phyloP scores from a whole-genome alignment of 2,888 invertebrate species.

The Tenthredo mesomela region DNA sequence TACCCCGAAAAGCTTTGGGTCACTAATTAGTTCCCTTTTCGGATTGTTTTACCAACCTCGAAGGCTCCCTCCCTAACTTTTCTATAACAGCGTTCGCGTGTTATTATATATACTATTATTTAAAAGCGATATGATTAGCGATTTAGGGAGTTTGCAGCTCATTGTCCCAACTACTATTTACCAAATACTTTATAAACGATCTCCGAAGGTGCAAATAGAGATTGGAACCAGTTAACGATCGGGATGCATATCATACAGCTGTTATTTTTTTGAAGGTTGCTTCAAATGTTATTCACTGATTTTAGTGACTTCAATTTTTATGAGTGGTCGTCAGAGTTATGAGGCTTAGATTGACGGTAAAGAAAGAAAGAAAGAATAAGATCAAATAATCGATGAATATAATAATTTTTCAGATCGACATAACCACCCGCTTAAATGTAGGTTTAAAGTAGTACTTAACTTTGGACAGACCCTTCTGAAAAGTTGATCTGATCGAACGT shows the following conservation, averaged over 20 bases:
- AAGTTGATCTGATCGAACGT: neutral
- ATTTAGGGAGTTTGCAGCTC: neutral
- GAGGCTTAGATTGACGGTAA: too few species aligned
- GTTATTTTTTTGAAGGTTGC: too few species aligned
- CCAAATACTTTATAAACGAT: too few species aligned
- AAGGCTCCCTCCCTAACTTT: neutral
- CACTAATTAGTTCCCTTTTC: constrained; percentile 26
- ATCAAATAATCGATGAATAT: too few species aligned
- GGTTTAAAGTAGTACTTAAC: neutral
- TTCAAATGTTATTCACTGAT: too few species aligned
- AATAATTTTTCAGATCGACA: neutral
- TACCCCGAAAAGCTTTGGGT: neutral
- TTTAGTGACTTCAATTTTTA: too few species aligned
- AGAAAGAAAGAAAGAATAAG: too few species aligned
- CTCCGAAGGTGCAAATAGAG: too few species aligned
- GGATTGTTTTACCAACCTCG: constrained; percentile 1
- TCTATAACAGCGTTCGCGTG: neutral
- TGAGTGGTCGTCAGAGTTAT: too few species aligned
- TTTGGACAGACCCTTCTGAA: neutral
- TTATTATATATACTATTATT: neutral
- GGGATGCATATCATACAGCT: too few species aligned
- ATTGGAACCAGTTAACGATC: too few species aligned
- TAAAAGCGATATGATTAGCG: neutral
- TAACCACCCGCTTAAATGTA: neutral
- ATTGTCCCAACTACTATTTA: neutral